phyloP scores from a whole-genome alignment of 2,113 vertebrate genomes.

The Falcunculus frontatus region DNA sequence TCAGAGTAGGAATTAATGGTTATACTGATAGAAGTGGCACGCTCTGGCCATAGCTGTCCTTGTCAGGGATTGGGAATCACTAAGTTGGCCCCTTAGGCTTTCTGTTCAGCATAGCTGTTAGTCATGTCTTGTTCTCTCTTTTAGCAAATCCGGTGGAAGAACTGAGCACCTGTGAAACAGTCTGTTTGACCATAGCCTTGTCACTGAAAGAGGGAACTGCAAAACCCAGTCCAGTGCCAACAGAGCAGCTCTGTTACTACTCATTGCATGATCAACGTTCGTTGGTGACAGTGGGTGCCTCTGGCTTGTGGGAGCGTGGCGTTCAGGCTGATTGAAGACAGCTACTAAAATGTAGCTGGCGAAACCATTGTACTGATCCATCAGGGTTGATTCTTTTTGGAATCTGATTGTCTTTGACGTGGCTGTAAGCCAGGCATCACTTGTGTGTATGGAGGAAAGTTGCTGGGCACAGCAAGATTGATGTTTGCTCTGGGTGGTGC shows the following conservation, averaged over 20 bases:
- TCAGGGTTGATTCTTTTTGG: conserved; percentile 26
- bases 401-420: conserved; percentile 3
- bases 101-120: neutral
- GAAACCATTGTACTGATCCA: neutral
- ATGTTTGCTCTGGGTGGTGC: neutral
- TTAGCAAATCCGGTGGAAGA: conserved; percentile 98
- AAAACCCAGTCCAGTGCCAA: neutral
- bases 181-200: neutral
- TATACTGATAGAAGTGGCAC: neutral
- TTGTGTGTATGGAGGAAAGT: neutral
- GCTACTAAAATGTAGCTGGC: neutral
- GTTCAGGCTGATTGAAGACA: neutral
- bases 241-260: neutral
- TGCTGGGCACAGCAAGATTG: neutral
- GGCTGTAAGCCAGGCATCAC: neutral
- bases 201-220: conserved; percentile 18
- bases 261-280: neutral
- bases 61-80: neutral
- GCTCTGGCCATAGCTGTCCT: neutral
- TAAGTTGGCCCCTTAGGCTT: neutral
- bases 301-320: neutral
- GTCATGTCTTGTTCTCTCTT: neutral
- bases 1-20: neutral
- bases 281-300: neutral
- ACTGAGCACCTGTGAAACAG: conserved; percentile 70